phyloP scores from a whole-genome alignment of 1,140 invertebrate genomes.

The Pogonus chalceus region DNA sequence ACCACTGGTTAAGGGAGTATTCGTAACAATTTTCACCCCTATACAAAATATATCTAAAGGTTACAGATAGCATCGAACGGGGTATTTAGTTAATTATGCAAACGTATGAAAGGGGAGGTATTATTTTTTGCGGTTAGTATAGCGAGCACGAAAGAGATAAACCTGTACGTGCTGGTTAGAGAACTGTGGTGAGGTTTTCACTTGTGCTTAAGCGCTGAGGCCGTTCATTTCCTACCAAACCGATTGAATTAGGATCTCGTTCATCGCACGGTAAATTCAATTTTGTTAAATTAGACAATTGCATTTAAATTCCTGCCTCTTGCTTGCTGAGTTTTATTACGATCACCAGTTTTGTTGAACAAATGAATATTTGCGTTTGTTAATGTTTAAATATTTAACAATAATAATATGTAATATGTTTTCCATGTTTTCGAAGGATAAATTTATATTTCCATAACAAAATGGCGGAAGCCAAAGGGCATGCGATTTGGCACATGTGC shows the following conservation, averaged over 20 bases:
- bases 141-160: neutral
- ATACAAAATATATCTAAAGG: no score
- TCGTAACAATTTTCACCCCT: no score
- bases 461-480: neutral
- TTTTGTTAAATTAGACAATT: neutral
- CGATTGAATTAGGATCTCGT: neutral
- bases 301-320: neutral
- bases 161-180: neutral
- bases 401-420: neutral
- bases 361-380: neutral
- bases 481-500: neutral
- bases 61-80: no score
- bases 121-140: neutral
- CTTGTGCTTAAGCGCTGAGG: neutral
- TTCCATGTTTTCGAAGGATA: neutral
- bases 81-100: neutral
- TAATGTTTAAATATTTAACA: neutral
- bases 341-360: neutral
- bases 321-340: neutral
- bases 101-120: neutral
- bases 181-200: neutral
- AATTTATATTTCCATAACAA: neutral
- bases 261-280: neutral
- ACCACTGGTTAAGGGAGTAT: no score
- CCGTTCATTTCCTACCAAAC: neutral